Evolutionary conservation across 2,888 invertebrate species (phyloP).

Genomic region (Oxyteleia sp.): DNA sequence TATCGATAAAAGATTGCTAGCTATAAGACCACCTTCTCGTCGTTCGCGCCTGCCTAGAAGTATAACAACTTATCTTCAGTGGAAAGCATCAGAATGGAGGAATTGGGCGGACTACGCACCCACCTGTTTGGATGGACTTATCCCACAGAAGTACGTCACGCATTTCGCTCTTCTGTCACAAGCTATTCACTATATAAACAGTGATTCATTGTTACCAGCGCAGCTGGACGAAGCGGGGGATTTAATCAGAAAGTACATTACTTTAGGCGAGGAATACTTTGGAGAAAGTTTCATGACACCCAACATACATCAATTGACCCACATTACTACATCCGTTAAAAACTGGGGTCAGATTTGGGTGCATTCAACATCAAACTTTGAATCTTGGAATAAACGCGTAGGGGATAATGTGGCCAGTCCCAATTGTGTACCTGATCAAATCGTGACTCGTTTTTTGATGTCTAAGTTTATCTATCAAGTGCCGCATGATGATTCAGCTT

Average conservation of each 20-base stretch:
- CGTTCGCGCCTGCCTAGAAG: conserved; percentile 47
- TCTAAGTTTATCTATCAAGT: conserved; percentile 15
- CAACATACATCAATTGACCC: neutral
- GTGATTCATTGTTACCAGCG: conserved; percentile 28
- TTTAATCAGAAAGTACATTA: conserved; percentile 11
- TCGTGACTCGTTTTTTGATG: conserved; percentile 26
- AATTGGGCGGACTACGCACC: conserved; percentile 44
- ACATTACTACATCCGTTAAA: neutral
- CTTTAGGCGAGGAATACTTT: neutral
- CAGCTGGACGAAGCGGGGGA: conserved; percentile 35
- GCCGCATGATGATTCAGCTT: neutral
- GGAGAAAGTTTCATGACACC: neutral
- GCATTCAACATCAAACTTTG: conserved; percentile 43
- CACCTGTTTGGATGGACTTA: conserved; percentile 46
- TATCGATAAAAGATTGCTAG: neutral
- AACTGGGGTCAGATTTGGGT: conserved; percentile 27
- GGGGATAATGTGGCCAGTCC: conserved; percentile 50
- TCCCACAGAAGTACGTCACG: conserved; percentile 37
- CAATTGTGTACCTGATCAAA: conserved; percentile 31
- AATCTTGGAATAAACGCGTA: conserved; percentile 61
- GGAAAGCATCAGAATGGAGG: conserved; percentile 64
- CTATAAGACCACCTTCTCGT: conserved; percentile 21
- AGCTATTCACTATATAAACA: conserved; percentile 36
- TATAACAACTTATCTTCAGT: conserved; percentile 21
- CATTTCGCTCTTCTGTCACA: conserved; percentile 48